Evolutionary conservation across 1,140 invertebrate genomes (phyloP).

Genomic region (Atta texana): DNA sequence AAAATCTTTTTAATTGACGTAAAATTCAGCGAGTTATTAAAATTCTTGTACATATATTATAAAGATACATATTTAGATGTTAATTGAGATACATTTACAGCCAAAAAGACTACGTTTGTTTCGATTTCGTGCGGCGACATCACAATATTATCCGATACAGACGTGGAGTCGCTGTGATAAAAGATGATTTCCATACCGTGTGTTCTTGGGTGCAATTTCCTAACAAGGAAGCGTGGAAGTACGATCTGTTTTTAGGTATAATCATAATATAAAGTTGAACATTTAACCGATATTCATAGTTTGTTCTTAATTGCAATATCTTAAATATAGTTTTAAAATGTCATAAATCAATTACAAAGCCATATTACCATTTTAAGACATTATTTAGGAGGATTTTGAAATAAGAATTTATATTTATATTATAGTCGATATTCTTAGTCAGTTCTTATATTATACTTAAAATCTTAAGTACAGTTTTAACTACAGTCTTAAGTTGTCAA

Average conservation of each 20-base stretch:
- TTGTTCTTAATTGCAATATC: too few species aligned
- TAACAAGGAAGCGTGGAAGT: conserved; percentile 94
- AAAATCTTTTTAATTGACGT: background rate
- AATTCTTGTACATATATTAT: background rate
- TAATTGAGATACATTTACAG: conserved; percentile 86
- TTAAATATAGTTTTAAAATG: too few species aligned
- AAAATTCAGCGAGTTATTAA: background rate
- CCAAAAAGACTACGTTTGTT: conserved; percentile 99
- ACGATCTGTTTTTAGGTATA: conserved; percentile 92
- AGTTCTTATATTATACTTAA: too few species aligned
- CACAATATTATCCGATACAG: conserved; percentile 98
- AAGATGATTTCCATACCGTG: conserved; percentile 95
- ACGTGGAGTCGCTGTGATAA: conserved; percentile 95
- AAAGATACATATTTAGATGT: conserved; percentile 1
- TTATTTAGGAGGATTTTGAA: too few species aligned
- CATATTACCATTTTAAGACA: too few species aligned
- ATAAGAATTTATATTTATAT: too few species aligned
- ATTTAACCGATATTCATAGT: too few species aligned
- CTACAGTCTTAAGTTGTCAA: too few species aligned
- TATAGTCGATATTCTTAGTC: too few species aligned
- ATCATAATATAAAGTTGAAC: conserved; percentile 64
- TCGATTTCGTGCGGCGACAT: conserved; percentile 97
- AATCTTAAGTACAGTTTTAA: too few species aligned
- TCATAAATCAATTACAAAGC: too few species aligned
- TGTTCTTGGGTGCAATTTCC: conserved; percentile 97